Percentiles rank a stretch among this genome's conserved stretches.
phyloP scores from a whole-genome alignment of 1,140 invertebrate species.

The Pristionchus pacificus region DNA sequence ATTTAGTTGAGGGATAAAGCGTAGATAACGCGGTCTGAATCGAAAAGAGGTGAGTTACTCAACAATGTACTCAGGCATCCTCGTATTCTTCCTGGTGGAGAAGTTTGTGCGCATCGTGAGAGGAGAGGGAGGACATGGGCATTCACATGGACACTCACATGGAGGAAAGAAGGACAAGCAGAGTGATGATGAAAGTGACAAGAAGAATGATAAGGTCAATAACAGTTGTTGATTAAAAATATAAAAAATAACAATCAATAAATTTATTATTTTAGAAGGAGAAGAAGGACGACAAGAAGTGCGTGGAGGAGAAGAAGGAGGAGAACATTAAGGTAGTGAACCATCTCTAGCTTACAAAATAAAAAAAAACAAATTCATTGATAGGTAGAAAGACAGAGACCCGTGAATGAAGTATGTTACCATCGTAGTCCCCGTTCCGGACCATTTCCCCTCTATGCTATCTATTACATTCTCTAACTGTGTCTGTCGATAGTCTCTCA shows the following conservation, averaged over 20 bases:
- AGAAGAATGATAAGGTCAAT: constrained; percentile 29
- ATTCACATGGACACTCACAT: constrained; percentile 61
- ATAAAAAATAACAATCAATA: too few species aligned
- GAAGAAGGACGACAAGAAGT: constrained; percentile 56
- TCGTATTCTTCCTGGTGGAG: constrained; percentile 83
- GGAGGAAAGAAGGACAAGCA: constrained; percentile 37
- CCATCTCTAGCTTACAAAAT: not conserved
- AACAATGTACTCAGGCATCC: constrained; percentile 74
- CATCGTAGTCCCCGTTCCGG: too few species aligned
- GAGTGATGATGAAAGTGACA: constrained; percentile 30
- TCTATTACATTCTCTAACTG: too few species aligned
- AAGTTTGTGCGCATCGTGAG: constrained; percentile 85
- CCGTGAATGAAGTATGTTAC: too few species aligned
- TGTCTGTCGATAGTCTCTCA: too few species aligned
- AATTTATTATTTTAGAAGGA: too few species aligned
- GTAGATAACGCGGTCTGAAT: constrained; percentile 7
- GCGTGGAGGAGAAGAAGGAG: constrained; percentile 53
- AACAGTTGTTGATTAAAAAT: too few species aligned
- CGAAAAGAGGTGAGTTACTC: not conserved
- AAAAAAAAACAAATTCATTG: too few species aligned
- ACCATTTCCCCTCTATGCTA: too few species aligned
- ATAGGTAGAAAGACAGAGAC: too few species aligned
- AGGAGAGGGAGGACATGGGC: constrained; percentile 70
- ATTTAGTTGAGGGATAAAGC: too few species aligned
- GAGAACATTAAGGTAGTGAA: not conserved